Conservation (phyloP, 2,113 vertebrate genomes). For the Pygoscelis antarcticus region DNA sequence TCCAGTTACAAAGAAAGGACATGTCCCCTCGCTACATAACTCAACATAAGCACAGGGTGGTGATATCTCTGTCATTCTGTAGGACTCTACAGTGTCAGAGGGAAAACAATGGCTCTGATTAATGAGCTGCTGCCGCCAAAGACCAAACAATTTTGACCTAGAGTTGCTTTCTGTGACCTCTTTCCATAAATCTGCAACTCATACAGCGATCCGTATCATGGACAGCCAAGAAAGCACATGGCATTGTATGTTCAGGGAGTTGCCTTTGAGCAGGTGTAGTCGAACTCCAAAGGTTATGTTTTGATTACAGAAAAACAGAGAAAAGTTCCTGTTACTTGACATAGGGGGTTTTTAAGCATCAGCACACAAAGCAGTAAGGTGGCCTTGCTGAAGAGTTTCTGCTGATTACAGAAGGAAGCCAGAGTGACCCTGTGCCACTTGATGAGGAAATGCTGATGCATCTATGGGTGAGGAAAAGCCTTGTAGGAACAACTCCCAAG, state of each 20-base stretch:
- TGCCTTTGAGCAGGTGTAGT: not conserved
- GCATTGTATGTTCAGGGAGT: not conserved
- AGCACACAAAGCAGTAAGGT: not conserved
- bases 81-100: not conserved
- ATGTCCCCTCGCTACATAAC: not conserved
- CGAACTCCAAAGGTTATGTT: not conserved
- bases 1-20: not conserved
- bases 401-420: constrained; percentile 44
- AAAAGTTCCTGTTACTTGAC: not conserved
- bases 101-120: constrained; percentile 38
- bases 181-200: constrained; percentile 15
- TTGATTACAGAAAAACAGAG: not conserved
- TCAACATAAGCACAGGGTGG: not conserved
- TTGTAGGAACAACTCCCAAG: constrained; percentile 8
- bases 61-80: not conserved
- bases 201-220: not conserved
- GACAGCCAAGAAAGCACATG: not conserved
- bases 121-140: not conserved
- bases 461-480: constrained; percentile 7
- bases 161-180: constrained; percentile 5
- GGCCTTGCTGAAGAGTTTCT: not conserved
- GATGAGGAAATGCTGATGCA: constrained; percentile 22
- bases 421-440: not conserved
- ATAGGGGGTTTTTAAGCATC: not conserved
- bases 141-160: constrained; percentile 34